Conservation (phyloP, 2,797 vertebrate genomes). For the Chaetodon trifasciatus region DNA sequence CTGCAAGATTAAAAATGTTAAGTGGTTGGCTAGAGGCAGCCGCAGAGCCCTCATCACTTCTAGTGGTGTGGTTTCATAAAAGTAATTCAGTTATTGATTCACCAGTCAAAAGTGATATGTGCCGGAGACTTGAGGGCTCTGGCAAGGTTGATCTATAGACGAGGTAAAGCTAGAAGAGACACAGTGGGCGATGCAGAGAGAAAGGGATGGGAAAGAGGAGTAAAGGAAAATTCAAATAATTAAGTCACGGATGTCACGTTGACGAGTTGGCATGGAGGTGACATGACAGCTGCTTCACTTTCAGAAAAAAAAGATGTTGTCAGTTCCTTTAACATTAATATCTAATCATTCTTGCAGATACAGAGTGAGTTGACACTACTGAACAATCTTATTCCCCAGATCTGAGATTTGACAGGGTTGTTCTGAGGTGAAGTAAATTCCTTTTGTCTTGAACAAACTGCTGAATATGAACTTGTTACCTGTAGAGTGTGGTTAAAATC, state of each 20-base stretch:
- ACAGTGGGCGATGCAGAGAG: conserved; percentile 28
- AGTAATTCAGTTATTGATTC: conserved; percentile 82
- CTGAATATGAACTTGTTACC: conserved; percentile 34
- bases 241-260: conserved; percentile 35
- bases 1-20: conserved; percentile 80
- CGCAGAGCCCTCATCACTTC: conserved; percentile 66
- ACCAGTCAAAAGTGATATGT: conserved; percentile 78
- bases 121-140: conserved; percentile 65
- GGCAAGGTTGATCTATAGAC: conserved; percentile 61
- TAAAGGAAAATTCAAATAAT: conserved; percentile 40
- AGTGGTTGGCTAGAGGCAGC: conserved; percentile 73
- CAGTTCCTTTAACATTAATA: conserved; percentile 25
- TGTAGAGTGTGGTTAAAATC: neutral
- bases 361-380: conserved; percentile 13
- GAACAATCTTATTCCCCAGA: conserved; percentile 11
- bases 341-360: conserved; percentile 10
- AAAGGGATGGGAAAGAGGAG: conserved; percentile 10
- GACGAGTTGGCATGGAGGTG: neutral
- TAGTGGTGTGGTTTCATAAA: conserved; percentile 79
- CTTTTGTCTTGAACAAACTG: neutral
- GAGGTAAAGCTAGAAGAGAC: conserved; percentile 52
- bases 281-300: conserved; percentile 39
- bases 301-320: conserved; percentile 21
- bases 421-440: conserved; percentile 14
- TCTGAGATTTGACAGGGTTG: conserved; percentile 15